phyloP scores from a whole-genome alignment of 2,888 invertebrate species.

The Melanophora roralis region DNA sequence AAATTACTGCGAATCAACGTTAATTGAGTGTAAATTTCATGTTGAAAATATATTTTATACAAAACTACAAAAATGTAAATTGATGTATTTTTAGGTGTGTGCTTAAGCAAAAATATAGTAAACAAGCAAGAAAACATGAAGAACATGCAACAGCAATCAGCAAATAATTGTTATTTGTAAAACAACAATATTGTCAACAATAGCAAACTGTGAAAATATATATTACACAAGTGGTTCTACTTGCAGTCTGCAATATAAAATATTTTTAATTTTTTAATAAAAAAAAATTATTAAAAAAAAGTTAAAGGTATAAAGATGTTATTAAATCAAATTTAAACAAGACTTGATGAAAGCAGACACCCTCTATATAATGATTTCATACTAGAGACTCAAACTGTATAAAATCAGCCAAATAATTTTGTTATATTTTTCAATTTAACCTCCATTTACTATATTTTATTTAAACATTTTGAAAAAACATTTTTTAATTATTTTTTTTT shows the following conservation, averaged over 20 bases:
- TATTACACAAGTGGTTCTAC: too few species aligned
- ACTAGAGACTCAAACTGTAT: too few species aligned
- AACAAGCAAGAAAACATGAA: constrained; percentile 57
- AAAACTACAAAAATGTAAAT: too few species aligned
- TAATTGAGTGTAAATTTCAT: constrained; percentile 71
- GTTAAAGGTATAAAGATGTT: not conserved
- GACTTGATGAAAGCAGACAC: constrained; percentile 7
- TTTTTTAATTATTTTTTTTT: too few species aligned
- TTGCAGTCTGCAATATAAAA: constrained; percentile 10
- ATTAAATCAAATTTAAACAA: not conserved
- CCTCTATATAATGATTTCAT: too few species aligned
- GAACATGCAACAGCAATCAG: constrained; percentile 64
- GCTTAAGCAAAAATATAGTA: constrained; percentile 41
- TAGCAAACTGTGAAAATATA: too few species aligned
- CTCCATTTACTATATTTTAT: too few species aligned
- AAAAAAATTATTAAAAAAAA: not conserved
- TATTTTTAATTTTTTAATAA: constrained; percentile 23
- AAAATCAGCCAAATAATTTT: too few species aligned
- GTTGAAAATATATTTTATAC: constrained; percentile 49
- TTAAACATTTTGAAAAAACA: too few species aligned
- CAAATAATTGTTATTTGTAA: constrained; percentile 57
- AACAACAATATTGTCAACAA: constrained; percentile 30
- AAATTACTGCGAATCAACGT: constrained; percentile 66
- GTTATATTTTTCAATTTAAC: too few species aligned
- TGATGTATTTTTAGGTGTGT: not conserved